These are phyloP conservation scores for Erythrolamprus reginae DNA, from an alignment of 2,113 vertebrate species.

Conservation along the genomic window DNA sequence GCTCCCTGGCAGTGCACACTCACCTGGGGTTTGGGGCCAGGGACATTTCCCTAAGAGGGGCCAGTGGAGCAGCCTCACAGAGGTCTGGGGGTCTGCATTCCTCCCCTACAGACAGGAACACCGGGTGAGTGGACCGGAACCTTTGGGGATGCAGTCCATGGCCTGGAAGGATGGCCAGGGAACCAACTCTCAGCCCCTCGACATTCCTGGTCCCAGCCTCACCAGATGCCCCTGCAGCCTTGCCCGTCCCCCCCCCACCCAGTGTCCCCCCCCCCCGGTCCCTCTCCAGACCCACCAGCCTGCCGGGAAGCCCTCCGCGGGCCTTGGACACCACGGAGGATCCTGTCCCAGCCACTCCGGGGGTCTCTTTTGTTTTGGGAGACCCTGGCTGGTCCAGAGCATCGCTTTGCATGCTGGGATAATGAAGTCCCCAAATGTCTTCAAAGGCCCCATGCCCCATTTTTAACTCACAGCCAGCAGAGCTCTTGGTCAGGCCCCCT, in stretches of 20 bases:
- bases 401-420: constrained; percentile 99
- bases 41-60: background rate
- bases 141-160: background rate
- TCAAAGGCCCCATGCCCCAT: constrained; percentile 95
- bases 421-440: constrained; percentile 98
- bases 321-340: constrained; percentile 66
- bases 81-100: background rate
- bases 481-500: constrained; percentile 78
- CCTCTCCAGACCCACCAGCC: constrained; percentile 61
- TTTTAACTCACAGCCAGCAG: constrained; percentile 84
- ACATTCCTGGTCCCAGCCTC: background rate
- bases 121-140: too few species aligned
- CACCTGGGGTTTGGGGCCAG: background rate
- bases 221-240: background rate
- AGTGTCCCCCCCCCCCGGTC: too few species aligned
- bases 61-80: too few species aligned
- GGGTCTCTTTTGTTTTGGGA: constrained; percentile 77
- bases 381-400: constrained; percentile 90
- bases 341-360: constrained; percentile 64
- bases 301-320: constrained; percentile 64
- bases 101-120: background rate
- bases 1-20: background rate
- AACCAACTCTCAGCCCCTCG: background rate
- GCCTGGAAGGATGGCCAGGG: background rate
- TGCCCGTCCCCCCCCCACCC: background rate